Base-by-base conservation (phyloP, 2,797 vertebrate genomes). In the Lacerta viridis region DNA sequence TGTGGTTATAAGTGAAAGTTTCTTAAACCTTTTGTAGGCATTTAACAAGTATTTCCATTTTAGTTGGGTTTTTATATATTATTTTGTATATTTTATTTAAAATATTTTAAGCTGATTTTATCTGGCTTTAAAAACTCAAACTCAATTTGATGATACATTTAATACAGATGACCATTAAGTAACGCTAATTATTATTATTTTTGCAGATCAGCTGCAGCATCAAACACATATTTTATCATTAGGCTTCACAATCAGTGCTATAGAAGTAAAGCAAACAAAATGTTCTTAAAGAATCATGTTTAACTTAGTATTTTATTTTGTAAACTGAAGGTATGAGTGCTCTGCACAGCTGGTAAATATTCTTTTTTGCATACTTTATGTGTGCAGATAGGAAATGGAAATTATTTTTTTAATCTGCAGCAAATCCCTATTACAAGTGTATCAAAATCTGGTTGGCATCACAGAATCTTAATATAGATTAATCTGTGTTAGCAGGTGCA, bases 41-140 rank as follows among this genome's bases (percentile, higher is more conserved):
- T 97, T 97, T 96, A 96, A 97, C 94, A 96, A 96, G 96, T 97
- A 95, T 97, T 97, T 97, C 96, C 97, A 97, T 97, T 97, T 97
- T 96, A 83, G 96, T 96, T 97, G 97, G 94, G 92, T 90, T 97
- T 97, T 97, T 97, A 95, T 96, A 96, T 96, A 97, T 97, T 97
- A 93, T 97, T 97, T 97, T 97, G 95, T 97, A 97, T 97, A 96
- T 97, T 97, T 97, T 97, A 97, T 97, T 97, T 97, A 97, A 97
- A 96, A 95, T 97, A 96, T 93, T 97, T 92, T 96, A 90, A 96
- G 94, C 94, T 96, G 96, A 96, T 96, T 94, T 55, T 95, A 93
- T 94, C 95, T 96, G 96, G 95, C 95, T 96, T 96, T 96, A 95
- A 97, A 96, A 94, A 91, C 94, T 96, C 94, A 95, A 94, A 92